Percentiles rank a stretch among this genome's conserved stretches.
phyloP scores from a whole-genome alignment of 1,140 invertebrate species.

The Drosophila orosa region DNA sequence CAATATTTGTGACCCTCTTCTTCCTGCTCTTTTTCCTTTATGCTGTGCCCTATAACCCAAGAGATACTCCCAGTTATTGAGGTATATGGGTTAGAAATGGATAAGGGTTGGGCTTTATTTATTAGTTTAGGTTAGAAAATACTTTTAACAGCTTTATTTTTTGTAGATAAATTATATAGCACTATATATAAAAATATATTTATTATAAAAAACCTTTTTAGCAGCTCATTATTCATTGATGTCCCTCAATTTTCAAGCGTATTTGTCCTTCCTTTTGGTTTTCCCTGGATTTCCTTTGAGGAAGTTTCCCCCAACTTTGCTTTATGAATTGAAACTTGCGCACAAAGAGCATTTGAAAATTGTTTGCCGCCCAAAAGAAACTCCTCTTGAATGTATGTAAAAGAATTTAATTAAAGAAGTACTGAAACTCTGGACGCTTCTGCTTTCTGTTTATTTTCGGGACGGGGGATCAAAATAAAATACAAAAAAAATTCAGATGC shows the following conservation, averaged over 20 bases:
- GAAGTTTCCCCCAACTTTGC: constrained; percentile 15
- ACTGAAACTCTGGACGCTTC: constrained; percentile 5
- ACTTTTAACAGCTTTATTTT: not conserved
- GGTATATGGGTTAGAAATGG: constrained; percentile 24
- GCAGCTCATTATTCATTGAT: not conserved
- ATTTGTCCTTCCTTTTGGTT: constrained; percentile 19
- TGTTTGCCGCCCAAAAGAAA: constrained; percentile 63
- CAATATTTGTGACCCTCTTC: not conserved
- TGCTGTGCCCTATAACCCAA: constrained; percentile 6
- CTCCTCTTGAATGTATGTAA: constrained; percentile 28
- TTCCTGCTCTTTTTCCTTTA: not conserved
- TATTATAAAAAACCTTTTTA: not conserved
- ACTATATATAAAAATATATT: not conserved
- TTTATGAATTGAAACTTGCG: constrained; percentile 20
- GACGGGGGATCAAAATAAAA: not conserved
- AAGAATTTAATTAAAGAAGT: constrained; percentile 68
- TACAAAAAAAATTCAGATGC: constrained; percentile 21
- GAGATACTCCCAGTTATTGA: constrained; percentile 3
- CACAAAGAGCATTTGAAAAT: constrained; percentile 59
- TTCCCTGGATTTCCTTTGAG: constrained; percentile 3
- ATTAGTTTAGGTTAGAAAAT: not conserved
- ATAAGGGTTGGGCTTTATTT: not conserved
- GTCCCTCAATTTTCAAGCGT: not conserved
- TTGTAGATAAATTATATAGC: not conserved
- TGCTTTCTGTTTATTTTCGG: constrained; percentile 11